A percentile compares a stretch with the other conserved stretches of the same genome.
Conservation (phyloP, 2,888 invertebrate genomes). For the Apodemia hepburni region DNA sequence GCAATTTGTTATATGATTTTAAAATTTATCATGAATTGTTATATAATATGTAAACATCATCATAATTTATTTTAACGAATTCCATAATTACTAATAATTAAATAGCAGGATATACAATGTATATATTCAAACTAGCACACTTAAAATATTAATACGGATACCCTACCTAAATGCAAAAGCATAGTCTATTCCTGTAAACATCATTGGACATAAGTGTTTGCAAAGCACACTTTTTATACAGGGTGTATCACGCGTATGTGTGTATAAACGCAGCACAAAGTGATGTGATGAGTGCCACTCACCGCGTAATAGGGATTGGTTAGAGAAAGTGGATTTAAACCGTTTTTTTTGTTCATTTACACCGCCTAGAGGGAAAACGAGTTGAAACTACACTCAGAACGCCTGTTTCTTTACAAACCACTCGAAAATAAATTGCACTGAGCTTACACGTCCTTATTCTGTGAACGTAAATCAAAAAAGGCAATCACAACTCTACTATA, state of each 20-base stretch:
- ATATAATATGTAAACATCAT: no score
- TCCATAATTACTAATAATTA: no score
- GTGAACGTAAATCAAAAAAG: conserved; percentile 48
- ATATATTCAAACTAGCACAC: no score
- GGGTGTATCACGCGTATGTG: background rate
- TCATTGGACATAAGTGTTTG: conserved; percentile 2
- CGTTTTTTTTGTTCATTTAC: conserved; percentile 16
- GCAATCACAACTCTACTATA: conserved; percentile 50
- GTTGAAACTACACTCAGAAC: conserved; percentile 16
- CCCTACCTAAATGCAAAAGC: background rate
- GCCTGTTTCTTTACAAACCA: conserved; percentile 23
- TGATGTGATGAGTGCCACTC: conserved; percentile 9
- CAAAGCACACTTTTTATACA: background rate
- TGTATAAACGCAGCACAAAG: background rate
- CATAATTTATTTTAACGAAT: no score
- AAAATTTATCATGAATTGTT: no score
- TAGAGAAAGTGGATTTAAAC: conserved; percentile 12
- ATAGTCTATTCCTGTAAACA: no score
- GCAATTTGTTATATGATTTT: no score
- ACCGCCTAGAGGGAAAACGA: conserved; percentile 14
- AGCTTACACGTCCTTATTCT: conserved; percentile 21
- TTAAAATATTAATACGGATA: no score
- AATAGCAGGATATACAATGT: no score
- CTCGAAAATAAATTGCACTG: conserved; percentile 23
- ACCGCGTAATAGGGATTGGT: conserved; percentile 5